Conservation (phyloP, 2,888 invertebrate species). For the Fabriciana adippe region DNA sequence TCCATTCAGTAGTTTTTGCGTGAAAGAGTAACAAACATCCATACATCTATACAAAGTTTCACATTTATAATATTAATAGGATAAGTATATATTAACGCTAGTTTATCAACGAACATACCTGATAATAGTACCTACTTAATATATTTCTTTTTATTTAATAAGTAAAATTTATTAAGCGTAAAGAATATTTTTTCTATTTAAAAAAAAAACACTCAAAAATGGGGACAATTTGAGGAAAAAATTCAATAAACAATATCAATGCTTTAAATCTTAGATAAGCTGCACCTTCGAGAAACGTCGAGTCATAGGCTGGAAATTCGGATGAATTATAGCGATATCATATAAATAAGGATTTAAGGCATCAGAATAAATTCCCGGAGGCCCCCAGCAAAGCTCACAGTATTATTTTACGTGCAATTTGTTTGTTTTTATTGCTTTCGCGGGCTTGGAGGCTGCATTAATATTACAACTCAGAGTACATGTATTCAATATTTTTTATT, state of each 20-base stretch:
- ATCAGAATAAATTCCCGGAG: slow-evolving; percentile 64
- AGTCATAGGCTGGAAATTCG: slow-evolving; percentile 43
- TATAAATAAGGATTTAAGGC: slow-evolving; percentile 78
- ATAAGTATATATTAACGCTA: no score
- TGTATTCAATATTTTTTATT: slow-evolving; percentile 46
- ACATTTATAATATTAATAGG: no score
- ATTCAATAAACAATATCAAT: slow-evolving; percentile 18
- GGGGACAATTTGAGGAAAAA: background rate
- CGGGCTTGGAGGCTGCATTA: slow-evolving; percentile 48
- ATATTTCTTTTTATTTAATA: no score
- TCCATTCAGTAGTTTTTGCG: no score
- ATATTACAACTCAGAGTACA: slow-evolving; percentile 45
- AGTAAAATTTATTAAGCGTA: background rate
- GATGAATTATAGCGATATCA: slow-evolving; percentile 72
- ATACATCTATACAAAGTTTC: no score
- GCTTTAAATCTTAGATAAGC: slow-evolving; percentile 24
- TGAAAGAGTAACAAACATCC: no score
- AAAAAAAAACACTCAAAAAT: background rate
- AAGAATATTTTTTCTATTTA: background rate
- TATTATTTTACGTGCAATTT: slow-evolving; percentile 74
- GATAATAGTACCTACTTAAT: no score
- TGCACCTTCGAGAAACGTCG: slow-evolving; percentile 26
- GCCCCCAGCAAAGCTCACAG: slow-evolving; percentile 53
- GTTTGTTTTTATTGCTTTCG: slow-evolving; percentile 69
- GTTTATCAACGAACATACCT: no score